A percentile compares a stretch with the other conserved stretches of the same genome.
These are phyloP conservation scores for Branchellion lobata DNA, from an alignment of 2,888 invertebrate genomes.

Conservation along the genomic window DNA sequence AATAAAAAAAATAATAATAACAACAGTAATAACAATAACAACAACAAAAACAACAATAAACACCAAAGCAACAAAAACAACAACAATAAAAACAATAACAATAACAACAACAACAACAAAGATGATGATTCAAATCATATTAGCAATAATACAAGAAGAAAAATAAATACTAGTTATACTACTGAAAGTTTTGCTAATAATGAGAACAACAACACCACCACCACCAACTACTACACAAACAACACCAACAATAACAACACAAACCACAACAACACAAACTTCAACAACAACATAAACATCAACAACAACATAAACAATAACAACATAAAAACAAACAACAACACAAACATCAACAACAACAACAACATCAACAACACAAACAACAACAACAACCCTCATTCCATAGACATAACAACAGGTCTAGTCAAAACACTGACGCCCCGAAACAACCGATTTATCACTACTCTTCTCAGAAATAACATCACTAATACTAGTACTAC, in stretches of 20 bases:
- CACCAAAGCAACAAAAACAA: not conserved
- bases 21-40: not conserved
- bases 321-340: too few relatives aligned
- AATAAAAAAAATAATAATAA: not conserved
- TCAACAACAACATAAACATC: too few relatives aligned
- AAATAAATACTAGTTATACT: too few relatives aligned
- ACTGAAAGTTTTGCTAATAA: too few relatives aligned
- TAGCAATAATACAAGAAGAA: too few relatives aligned
- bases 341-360: not conserved
- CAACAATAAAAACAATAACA: not conserved
- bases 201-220: too few relatives aligned
- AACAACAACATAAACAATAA: too few relatives aligned
- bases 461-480: not conserved
- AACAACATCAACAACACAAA: not conserved
- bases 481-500: not conserved
- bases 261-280: not conserved
- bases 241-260: not conserved
- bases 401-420: too few relatives aligned
- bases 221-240: too few relatives aligned
- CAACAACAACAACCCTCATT: too few relatives aligned
- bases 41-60: not conserved
- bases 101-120: not conserved
- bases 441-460: constrained; percentile 5
- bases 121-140: not conserved
- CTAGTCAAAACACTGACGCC: not conserved